Conservation (phyloP, 2,888 invertebrate genomes). For the Seira ritae region DNA sequence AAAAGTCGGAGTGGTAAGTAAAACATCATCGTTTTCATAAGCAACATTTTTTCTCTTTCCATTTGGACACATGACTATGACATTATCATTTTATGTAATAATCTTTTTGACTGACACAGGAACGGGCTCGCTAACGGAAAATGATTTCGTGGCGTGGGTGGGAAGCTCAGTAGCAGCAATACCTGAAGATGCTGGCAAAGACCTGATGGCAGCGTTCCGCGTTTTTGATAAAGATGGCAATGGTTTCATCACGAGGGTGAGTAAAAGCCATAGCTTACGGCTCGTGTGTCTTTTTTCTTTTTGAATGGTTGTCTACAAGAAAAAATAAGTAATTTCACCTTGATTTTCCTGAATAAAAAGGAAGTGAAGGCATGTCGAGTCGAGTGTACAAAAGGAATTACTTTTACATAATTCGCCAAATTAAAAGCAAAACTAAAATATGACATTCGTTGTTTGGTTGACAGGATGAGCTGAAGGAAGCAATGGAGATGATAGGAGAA, state of each 20-base stretch:
- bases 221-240: conserved; percentile 94
- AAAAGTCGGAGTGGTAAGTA: conserved; percentile 83
- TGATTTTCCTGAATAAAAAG: too few species aligned
- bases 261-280: background rate
- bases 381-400: too few species aligned
- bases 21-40: conserved; percentile 8
- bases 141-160: conserved; percentile 69
- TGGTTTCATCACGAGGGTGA: conserved; percentile 85
- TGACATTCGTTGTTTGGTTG: too few species aligned
- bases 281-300: background rate
- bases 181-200: conserved; percentile 76
- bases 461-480: conserved; percentile 85
- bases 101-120: conserved; percentile 52
- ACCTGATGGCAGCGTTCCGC: conserved; percentile 91
- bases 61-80: background rate
- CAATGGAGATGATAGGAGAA: conserved; percentile 90
- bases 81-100: too few species aligned
- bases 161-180: conserved; percentile 50
- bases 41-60: background rate
- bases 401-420: too few species aligned
- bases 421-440: too few species aligned
- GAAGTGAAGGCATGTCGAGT: too few species aligned
- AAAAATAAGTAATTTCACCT: too few species aligned
- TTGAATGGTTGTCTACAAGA: background rate
- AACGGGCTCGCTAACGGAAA: conserved; percentile 56